Evolutionary conservation across 1,140 invertebrate genomes (phyloP).

Genomic region (Atopsyche davidsoni): DNA sequence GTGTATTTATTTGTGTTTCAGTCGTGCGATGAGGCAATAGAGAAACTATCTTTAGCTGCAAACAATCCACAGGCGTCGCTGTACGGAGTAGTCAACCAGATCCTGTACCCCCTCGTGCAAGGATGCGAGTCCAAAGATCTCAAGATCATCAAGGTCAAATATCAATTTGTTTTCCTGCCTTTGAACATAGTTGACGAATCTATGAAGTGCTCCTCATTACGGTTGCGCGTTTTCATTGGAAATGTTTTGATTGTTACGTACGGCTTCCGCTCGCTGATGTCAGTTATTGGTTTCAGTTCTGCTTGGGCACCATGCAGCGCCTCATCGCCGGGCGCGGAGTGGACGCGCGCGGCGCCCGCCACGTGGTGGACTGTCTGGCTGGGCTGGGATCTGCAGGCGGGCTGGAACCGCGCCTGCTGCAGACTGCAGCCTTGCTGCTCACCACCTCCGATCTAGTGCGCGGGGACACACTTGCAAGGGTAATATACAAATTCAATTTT

Average conservation of each 20-base stretch:
- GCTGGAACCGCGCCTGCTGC: conserved; percentile 94
- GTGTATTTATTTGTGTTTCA: conserved; percentile 50
- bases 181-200: background rate
- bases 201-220: too few relatives aligned
- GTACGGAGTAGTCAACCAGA: conserved; percentile 85
- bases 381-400: conserved; percentile 85
- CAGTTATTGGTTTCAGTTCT: conserved; percentile 61
- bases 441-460: conserved; percentile 92
- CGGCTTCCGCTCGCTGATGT: background rate
- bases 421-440: conserved; percentile 89
- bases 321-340: conserved; percentile 77
- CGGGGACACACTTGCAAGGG: conserved; percentile 87
- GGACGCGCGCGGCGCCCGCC: conserved; percentile 82
- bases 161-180: conserved; percentile 2
- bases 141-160: conserved; percentile 83
- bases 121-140: conserved; percentile 97
- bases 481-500: too few relatives aligned
- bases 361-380: conserved; percentile 90
- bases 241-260: background rate
- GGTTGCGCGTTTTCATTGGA: too few relatives aligned
- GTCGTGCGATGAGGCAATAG: conserved; percentile 92
- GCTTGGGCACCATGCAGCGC: conserved; percentile 83
- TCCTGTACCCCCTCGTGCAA: conserved; percentile 94
- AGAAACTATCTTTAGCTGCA: conserved; percentile 77
- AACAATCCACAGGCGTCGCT: conserved; percentile 72